Evolutionary conservation across 1,140 invertebrate species (phyloP).

Genomic region (Campoletis sonorensis): DNA sequence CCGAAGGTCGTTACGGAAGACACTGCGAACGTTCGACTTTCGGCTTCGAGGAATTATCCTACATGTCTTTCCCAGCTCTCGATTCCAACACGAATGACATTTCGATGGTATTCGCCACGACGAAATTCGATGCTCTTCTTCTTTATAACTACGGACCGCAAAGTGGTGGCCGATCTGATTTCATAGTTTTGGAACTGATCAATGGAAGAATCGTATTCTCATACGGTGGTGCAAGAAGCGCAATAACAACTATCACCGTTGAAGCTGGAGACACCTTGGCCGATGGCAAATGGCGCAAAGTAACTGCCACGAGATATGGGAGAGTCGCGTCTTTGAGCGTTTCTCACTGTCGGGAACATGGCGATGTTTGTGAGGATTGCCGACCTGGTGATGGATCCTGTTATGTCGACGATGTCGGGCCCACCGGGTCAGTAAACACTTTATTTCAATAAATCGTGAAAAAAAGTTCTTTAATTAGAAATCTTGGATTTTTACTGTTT

Average conservation of each 20-base stretch:
- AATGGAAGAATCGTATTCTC: slow-evolving; percentile 91
- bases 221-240: slow-evolving; percentile 90
- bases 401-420: slow-evolving; percentile 89
- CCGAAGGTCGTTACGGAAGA: slow-evolving; percentile 90
- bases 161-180: slow-evolving; percentile 92
- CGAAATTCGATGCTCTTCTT: slow-evolving; percentile 89
- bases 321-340: slow-evolving; percentile 90
- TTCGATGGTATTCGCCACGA: slow-evolving; percentile 93
- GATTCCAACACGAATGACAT: slow-evolving; percentile 94
- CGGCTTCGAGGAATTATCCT: slow-evolving; percentile 93
- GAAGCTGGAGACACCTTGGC: slow-evolving; percentile 81
- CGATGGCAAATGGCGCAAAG: slow-evolving; percentile 93
- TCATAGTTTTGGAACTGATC: slow-evolving; percentile 92
- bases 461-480: too few relatives aligned
- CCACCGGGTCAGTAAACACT: slow-evolving; percentile 83
- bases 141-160: slow-evolving; percentile 93
- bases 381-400: slow-evolving; percentile 87
- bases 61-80: slow-evolving; percentile 90
- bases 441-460: slow-evolving; percentile 18
- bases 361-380: slow-evolving; percentile 91
- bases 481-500: too few relatives aligned
- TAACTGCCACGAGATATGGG: slow-evolving; percentile 93
- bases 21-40: slow-evolving; percentile 93
- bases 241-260: slow-evolving; percentile 87
- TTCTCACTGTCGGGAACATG: slow-evolving; percentile 87